A percentile compares a stretch with the other conserved stretches of the same genome.
Conservation (phyloP, 2,797 vertebrate species). For the Paratrypauchen microcephalus region DNA sequence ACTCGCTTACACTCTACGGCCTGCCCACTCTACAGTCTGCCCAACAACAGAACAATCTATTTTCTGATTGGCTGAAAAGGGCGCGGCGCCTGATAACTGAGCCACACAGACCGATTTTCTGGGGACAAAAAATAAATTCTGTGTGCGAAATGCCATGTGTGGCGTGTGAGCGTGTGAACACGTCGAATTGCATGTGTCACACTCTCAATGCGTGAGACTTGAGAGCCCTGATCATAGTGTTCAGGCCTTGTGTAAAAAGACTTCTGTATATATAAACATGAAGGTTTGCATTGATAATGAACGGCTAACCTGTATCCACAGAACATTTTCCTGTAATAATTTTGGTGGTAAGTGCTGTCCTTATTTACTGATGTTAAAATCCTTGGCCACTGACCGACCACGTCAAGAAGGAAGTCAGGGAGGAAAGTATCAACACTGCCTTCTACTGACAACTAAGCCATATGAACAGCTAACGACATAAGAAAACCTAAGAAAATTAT, state of each 20-base stretch:
- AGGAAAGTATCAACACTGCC: conserved; percentile 75
- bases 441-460: conserved; percentile 60
- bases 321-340: neutral
- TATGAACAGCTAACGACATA: neutral
- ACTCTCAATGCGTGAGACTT: too few species aligned
- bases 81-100: too few species aligned
- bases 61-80: too few species aligned
- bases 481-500: neutral
- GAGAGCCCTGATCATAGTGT: too few species aligned
- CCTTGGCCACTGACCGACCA: neutral
- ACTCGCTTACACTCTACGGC: too few species aligned
- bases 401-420: neutral
- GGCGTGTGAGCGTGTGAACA: too few species aligned
- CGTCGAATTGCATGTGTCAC: too few species aligned
- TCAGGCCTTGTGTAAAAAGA: neutral
- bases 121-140: too few species aligned
- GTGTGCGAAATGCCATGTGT: too few species aligned
- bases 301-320: neutral
- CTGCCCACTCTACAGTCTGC: too few species aligned
- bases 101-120: too few species aligned
- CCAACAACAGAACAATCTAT: too few species aligned
- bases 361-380: neutral
- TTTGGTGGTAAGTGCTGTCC: neutral
- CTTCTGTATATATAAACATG: neutral
- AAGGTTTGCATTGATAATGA: neutral